Base-by-base conservation (phyloP, 2,888 invertebrate species). In the Rhagium mordax region DNA sequence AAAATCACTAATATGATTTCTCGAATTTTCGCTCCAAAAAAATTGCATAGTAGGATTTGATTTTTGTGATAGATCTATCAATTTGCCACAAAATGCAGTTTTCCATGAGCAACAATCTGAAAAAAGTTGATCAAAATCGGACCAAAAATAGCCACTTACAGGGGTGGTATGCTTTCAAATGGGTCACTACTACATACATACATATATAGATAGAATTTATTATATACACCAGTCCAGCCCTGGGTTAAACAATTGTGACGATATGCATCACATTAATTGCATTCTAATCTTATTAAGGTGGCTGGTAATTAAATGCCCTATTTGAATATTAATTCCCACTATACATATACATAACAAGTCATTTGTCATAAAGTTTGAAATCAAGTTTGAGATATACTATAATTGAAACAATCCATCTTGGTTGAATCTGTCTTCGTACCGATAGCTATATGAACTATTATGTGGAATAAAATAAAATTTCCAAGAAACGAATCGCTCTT, bases 251-350 rank as follows among this genome's bases (percentile, higher is more conserved):
- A 70, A 72, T 72, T 70, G 61, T 61, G 69, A 57, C 65, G 68
- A 75, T 74, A 67, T 75, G 78, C 78, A 78, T 78, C 78, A 67
- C 75, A 68, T 74, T 79, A 78, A 81, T 81, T 81, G 78, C 78
- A 74, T 77, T 68, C 75, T 78, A 78, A 81, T 81, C 78, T 78
- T 72, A 78, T 81, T 79, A 78, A 78, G 78, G 74, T 75, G 74
- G 47, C 69, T 51, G 47, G 74, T 75, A 77, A 79, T 79, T 81
- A 78, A 79, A 78, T 71, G 77, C 74, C 67, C 62, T 75, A 78
- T 80, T 79, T 80, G 75, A 75, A 75, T 75, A 75, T 72, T 70
- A 75, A 72, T 74, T 72, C 64, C 72, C 74, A 70, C 33, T 65
- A 41, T 59, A 72, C 57, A 72, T 64, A 70, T 62, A 70, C 72